Conservation (phyloP, 1,140 invertebrate species). For the Dendroctonus valens region DNA sequence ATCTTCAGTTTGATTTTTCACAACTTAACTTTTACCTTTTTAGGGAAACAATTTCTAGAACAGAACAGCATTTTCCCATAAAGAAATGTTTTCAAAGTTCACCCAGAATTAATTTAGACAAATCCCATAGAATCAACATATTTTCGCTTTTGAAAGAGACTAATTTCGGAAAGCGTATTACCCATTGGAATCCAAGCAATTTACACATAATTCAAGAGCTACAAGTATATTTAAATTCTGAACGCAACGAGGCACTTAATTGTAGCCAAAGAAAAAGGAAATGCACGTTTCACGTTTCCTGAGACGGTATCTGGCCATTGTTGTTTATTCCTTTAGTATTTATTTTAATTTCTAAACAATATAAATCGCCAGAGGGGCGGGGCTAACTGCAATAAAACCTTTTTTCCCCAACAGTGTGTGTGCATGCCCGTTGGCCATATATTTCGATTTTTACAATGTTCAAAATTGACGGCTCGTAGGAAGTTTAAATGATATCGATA, state of each 20-base stretch:
- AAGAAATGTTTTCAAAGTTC: too few relatives aligned
- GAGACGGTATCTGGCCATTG: constrained; percentile 22
- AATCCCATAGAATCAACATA: too few relatives aligned
- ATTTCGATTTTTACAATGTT: constrained; percentile 7
- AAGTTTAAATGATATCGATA: constrained; percentile 3
- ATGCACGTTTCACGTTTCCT: constrained; percentile 27
- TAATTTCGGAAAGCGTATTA: background rate
- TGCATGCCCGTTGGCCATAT: constrained; percentile 12
- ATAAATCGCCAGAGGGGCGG: constrained; percentile 18
- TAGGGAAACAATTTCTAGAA: too few relatives aligned
- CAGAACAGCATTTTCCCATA: too few relatives aligned
- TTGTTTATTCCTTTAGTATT: constrained; percentile 26
- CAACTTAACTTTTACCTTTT: too few relatives aligned
- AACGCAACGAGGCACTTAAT: constrained; percentile 23
- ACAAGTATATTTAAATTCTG: constrained; percentile 18
- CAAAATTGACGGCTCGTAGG: constrained; percentile 1
- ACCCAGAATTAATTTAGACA: too few relatives aligned
- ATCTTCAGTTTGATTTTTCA: too few relatives aligned
- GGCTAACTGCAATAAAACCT: constrained; percentile 10
- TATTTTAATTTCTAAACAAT: constrained; percentile 28
- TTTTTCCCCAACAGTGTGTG: constrained; percentile 16
- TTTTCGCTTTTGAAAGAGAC: too few relatives aligned
- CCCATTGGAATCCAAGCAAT: constrained; percentile 9
- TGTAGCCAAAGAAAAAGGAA: constrained; percentile 20
- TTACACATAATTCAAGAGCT: constrained; percentile 15